Evolutionary conservation across 2,113 vertebrate genomes (phyloP).

Genomic region (Columba livia): DNA sequence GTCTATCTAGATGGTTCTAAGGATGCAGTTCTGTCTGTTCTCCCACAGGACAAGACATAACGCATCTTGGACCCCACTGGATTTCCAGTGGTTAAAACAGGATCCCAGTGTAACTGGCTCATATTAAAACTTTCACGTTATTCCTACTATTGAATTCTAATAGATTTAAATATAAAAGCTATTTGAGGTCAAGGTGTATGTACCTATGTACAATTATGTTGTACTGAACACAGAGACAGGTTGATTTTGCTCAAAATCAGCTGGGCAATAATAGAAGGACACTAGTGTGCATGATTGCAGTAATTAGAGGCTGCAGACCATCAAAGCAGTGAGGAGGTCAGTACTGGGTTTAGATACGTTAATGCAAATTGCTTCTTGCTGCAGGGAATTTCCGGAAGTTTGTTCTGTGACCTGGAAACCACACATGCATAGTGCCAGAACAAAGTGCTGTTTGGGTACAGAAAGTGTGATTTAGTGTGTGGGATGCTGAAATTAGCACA

Average conservation of each 20-base stretch:
- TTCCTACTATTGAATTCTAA: neutral
- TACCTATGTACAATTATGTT: neutral
- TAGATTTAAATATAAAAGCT: neutral
- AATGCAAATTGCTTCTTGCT: neutral
- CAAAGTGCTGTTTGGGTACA: neutral
- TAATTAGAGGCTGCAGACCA: neutral
- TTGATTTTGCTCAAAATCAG: neutral
- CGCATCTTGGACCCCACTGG: neutral
- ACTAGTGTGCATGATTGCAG: neutral
- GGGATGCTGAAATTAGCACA: neutral
- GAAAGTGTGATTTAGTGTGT: neutral
- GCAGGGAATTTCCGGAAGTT: neutral
- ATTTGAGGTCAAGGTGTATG: neutral
- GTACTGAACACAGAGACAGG: neutral
- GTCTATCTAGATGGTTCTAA: neutral
- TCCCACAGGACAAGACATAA: neutral
- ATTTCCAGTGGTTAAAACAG: neutral
- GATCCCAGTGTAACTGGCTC: neutral
- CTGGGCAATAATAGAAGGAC: neutral
- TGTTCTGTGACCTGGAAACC: neutral
- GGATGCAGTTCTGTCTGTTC: neutral
- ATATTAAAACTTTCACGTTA: neutral
- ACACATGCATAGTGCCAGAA: neutral
- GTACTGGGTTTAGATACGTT: neutral
- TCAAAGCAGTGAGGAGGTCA: neutral